Evolutionary conservation across 2,888 invertebrate genomes (phyloP).

Genomic region (Nipponacmea schrenckii): DNA sequence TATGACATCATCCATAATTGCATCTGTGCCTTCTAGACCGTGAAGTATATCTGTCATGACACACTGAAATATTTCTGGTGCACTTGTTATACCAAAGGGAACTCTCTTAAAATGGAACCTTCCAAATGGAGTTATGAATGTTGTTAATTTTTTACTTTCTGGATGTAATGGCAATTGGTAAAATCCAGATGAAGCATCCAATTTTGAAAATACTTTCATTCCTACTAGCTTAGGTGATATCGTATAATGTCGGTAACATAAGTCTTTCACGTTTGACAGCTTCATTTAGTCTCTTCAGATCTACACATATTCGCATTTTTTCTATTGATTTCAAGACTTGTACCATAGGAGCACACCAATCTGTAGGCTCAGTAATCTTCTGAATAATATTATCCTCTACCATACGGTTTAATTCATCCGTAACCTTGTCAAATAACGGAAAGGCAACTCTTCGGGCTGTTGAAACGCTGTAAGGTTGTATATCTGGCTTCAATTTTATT

Average conservation of each 20-base stretch:
- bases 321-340: conserved; percentile 22
- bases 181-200: conserved; percentile 28
- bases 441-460: conserved; percentile 27
- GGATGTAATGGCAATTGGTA: conserved; percentile 26
- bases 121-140: conserved; percentile 28
- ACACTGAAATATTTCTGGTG: conserved; percentile 31
- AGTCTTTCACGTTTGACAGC: conserved; percentile 27
- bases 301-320: conserved; percentile 27
- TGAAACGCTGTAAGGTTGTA: conserved; percentile 18
- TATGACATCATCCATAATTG: conserved; percentile 26
- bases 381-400: conserved; percentile 21
- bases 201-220: conserved; percentile 23
- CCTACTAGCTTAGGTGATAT: conserved; percentile 27
- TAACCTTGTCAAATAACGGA: conserved; percentile 25
- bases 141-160: conserved; percentile 24
- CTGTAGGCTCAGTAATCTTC: conserved; percentile 27
- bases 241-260: conserved; percentile 29
- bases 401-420: conserved; percentile 22
- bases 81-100: conserved; percentile 28
- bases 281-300: conserved; percentile 25
- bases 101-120: conserved; percentile 23
- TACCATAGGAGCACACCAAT: conserved; percentile 29
- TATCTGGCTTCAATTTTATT: conserved; percentile 16
- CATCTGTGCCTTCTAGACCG: conserved; percentile 8
- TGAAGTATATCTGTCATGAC: conserved; percentile 15